These are phyloP conservation scores for Atherinomorus stipes DNA, from an alignment of 2,113 vertebrate species.

Conservation along the genomic window DNA sequence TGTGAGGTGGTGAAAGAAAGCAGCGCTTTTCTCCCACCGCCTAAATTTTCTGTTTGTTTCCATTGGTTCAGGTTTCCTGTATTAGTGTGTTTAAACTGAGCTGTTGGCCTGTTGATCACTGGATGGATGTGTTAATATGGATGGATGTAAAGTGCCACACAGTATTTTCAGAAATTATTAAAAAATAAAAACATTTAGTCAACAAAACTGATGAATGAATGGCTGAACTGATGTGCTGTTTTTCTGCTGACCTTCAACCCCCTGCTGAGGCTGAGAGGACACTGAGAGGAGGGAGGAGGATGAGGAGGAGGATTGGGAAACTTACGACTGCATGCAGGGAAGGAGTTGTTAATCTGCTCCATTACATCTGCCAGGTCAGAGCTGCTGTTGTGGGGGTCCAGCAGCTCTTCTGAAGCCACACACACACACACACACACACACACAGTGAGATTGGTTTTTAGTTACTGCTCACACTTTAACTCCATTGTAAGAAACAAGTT, in stretches of 20 bases:
- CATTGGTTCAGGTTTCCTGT: no score
- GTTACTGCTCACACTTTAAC: conserved; percentile 17
- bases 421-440: conserved; percentile 26
- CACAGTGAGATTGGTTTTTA: conserved; percentile 22
- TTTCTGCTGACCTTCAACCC: conserved; percentile 32
- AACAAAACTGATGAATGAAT: no score
- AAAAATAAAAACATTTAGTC: background rate
- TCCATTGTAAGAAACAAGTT: conserved; percentile 16
- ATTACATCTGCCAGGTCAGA: conserved; percentile 94
- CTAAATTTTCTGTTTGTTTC: background rate
- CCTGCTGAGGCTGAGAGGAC: conserved; percentile 31
- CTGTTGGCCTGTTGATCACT: background rate
- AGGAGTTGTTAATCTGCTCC: conserved; percentile 97
- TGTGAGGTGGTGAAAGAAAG: background rate
- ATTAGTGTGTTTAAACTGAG: no score
- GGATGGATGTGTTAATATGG: background rate
- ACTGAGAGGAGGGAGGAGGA: background rate
- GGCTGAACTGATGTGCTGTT: background rate
- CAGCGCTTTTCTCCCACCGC: background rate
- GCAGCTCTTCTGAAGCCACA: conserved; percentile 86
- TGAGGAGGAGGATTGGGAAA: conserved; percentile 52
- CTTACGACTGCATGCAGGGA: conserved; percentile 94
- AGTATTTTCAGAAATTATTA: background rate
- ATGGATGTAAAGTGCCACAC: background rate
- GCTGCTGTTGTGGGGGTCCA: conserved; percentile 88